Conservation (phyloP, 2,113 vertebrate genomes). For the Gallinago undulata region DNA sequence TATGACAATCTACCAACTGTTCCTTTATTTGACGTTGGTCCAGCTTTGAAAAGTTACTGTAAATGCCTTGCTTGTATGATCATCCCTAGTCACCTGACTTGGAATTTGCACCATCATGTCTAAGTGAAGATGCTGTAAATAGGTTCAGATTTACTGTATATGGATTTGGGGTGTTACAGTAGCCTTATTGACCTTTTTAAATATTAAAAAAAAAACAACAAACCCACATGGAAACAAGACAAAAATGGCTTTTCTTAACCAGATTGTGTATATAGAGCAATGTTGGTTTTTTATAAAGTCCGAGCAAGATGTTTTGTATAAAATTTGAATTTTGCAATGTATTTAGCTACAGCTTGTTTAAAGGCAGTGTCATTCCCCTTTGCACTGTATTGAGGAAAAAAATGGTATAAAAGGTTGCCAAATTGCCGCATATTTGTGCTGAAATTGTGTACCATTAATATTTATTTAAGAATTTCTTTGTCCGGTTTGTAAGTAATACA, state of each 20-base stretch:
- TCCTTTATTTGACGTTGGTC: conserved; percentile 89
- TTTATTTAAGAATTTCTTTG: conserved; percentile 98
- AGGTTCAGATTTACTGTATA: conserved; percentile 95
- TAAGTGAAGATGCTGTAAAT: conserved; percentile 99
- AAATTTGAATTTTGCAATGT: conserved; percentile 99
- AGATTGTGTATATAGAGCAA: conserved; percentile 89
- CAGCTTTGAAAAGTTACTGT: conserved; percentile 86
- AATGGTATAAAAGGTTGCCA: conserved; percentile 96
- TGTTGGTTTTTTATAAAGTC: conserved; percentile 96
- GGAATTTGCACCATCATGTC: conserved; percentile 94
- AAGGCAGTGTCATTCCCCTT: conserved; percentile 90
- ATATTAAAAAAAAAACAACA: conserved; percentile 72
- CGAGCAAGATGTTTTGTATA: conserved; percentile 99
- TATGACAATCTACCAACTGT: conserved; percentile 98
- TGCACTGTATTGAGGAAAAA: conserved; percentile 95
- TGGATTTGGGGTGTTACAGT: conserved; percentile 97
- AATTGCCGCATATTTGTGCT: conserved; percentile 99
- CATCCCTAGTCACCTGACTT: conserved; percentile 88
- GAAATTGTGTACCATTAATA: conserved; percentile 99
- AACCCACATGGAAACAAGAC: conserved; percentile 78
- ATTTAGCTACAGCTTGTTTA: conserved; percentile 99
- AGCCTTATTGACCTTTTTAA: conserved; percentile 99
- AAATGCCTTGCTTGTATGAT: conserved; percentile 99
- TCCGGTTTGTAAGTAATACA: conserved; percentile 97
- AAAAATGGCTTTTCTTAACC: conserved; percentile 95